Percentiles rank a stretch among this genome's conserved stretches.
Conservation (phyloP, 2,113 vertebrate genomes). For the Bolborhynchus lineola region DNA sequence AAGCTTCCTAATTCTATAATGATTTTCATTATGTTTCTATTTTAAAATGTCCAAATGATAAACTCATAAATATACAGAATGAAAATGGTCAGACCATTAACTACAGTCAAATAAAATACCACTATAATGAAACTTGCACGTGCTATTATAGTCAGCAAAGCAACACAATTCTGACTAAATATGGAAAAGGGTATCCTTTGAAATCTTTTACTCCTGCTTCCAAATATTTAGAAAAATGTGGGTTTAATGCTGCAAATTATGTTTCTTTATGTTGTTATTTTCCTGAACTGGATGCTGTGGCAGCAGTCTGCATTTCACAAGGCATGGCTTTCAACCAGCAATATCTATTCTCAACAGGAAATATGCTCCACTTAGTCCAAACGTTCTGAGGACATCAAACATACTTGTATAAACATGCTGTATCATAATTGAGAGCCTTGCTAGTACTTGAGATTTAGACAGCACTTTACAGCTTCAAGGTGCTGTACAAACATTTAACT, state of each 20-base stretch:
- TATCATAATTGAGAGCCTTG: slow-evolving; percentile 6
- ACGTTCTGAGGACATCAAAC: slow-evolving; percentile 24
- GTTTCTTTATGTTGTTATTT: not conserved
- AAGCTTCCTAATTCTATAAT: slow-evolving; percentile 51
- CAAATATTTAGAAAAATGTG: slow-evolving; percentile 24
- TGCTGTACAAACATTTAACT: slow-evolving; percentile 55
- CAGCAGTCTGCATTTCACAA: not conserved
- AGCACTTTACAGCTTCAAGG: slow-evolving; percentile 48
- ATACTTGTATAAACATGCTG: slow-evolving; percentile 4
- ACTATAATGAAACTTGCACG: not conserved
- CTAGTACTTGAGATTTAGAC: slow-evolving; percentile 3
- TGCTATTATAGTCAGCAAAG: not conserved
- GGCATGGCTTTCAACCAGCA: not conserved
- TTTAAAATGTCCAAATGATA: slow-evolving; percentile 65
- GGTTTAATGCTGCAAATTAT: not conserved
- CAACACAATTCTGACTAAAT: not conserved
- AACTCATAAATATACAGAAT: slow-evolving; percentile 57
- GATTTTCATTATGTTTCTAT: slow-evolving; percentile 56
- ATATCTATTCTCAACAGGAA: slow-evolving; percentile 42
- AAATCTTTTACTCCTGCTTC: not conserved
- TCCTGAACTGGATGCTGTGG: not conserved
- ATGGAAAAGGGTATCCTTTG: not conserved
- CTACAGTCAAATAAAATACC: slow-evolving; percentile 18
- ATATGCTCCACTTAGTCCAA: slow-evolving; percentile 1
- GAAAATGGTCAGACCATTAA: slow-evolving; percentile 48